Conservation (phyloP, 2,113 vertebrate genomes). For the Conger conger region DNA sequence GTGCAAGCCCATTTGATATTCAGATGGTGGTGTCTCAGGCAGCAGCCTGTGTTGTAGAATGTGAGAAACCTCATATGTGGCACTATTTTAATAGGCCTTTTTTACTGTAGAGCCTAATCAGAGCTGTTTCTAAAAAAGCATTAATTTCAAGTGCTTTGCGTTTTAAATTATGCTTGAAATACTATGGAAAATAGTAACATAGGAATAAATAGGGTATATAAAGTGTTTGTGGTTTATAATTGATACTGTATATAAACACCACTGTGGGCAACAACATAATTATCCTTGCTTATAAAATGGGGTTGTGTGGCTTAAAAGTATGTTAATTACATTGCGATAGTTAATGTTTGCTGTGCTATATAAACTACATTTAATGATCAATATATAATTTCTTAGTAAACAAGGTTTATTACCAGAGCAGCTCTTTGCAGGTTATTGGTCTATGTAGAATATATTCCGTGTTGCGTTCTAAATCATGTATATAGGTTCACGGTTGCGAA, state of each 20-base stretch:
- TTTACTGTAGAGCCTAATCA: background rate
- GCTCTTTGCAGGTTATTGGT: background rate
- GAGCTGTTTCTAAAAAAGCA: background rate
- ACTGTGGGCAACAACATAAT: background rate
- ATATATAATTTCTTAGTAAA: background rate
- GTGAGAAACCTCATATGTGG: background rate
- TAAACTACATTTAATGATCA: no score
- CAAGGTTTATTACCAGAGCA: background rate
- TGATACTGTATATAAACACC: background rate
- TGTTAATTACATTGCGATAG: background rate
- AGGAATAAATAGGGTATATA: background rate
- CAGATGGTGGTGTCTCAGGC: background rate
- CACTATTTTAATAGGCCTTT: background rate
- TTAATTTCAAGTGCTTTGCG: background rate
- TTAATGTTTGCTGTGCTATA: background rate
- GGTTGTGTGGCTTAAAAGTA: background rate
- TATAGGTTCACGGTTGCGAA: background rate
- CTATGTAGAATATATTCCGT: background rate
- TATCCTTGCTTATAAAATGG: background rate
- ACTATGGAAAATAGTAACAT: background rate
- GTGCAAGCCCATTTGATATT: background rate
- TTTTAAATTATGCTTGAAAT: background rate
- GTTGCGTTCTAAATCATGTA: constrained; percentile 2
- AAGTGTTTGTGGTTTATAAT: background rate
- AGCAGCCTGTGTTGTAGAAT: background rate